Evolutionary conservation across 2,888 invertebrate species (phyloP), one percentile per base, ranked within the genome.

Genomic region (Lasioglossum pauxillum): DNA sequence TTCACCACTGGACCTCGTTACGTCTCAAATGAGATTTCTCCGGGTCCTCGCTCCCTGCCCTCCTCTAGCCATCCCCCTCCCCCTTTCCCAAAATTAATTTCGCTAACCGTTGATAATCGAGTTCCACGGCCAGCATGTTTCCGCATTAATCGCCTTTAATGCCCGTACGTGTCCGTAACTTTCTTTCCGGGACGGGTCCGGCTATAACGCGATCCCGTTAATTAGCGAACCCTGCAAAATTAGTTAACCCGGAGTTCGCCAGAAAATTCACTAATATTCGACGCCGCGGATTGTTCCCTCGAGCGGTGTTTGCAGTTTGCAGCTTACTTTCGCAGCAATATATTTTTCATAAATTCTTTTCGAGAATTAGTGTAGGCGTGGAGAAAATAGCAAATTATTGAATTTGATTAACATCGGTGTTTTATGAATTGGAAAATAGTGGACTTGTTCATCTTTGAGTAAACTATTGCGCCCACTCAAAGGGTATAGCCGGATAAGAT

Each of bases 11-110:
- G 49, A 78, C 80, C 78, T 81, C 83, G 87, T 87, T 80, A 78
- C 80, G 57, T 82, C 73, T 73, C 83, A 23, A 86, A 90, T 74
- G 83, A 84, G 89, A 84, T 82, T 84, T 78, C 80, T 88, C 79
- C 77, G 67, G 14, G 64, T 10, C 31, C 49, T 12, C 35, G 23
- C 67, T 19, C 8, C 35, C 35, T 27, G 5, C 31, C 64, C 2
- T 8, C 64, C 71, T 60, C 12, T 8, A 10, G 14, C 23, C n/a
- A 27, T 23, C n/a, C 27, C 60, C 1, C 2, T 10, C 60, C 38
- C 23, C 44, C 19, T 41, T 67, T 3, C 35, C 44, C 41, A 80
- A 64, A 69, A 69, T 78, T 82, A 86, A 75, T 86, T 82, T 73
- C 73, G 67, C 75, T 78, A 75, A 77, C 77, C 85, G 71, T 38